Evolutionary conservation across 2,888 invertebrate species (phyloP).

Genomic region (Ectemnius lituratus): DNA sequence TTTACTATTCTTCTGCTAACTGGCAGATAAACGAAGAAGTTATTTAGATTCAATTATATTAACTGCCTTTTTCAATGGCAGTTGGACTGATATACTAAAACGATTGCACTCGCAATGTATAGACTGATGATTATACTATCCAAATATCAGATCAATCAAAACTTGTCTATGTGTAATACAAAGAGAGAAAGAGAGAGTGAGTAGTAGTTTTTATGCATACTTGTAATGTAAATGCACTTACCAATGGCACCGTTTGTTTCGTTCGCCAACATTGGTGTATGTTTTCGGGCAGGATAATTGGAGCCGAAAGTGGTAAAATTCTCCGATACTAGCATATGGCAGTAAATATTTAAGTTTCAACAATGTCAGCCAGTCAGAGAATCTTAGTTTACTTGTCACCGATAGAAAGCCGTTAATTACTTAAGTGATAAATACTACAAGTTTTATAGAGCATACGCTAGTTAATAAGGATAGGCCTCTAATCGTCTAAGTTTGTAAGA

Average conservation of each 20-base stretch:
- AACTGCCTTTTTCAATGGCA: not conserved
- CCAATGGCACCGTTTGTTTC: conserved; percentile 4
- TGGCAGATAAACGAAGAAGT: not conserved
- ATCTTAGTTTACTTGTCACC: conserved; percentile 35
- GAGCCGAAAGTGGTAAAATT: conserved; percentile 8
- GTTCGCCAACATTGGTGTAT: not conserved
- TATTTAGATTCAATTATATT: too few relatives aligned
- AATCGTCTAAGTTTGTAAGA: conserved; percentile 42
- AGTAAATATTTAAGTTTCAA: conserved; percentile 33
- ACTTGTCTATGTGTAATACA: not conserved
- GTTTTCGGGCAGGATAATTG: not conserved
- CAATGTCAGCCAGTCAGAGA: conserved; percentile 25
- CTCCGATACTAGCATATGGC: not conserved
- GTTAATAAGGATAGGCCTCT: conserved; percentile 47
- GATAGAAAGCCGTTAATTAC: conserved; percentile 42
- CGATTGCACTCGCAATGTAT: not conserved
- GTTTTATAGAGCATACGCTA: conserved; percentile 51
- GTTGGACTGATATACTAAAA: not conserved
- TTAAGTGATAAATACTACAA: conserved; percentile 43
- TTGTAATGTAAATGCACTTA: not conserved
- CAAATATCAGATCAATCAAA: not conserved
- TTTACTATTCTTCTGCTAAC: not conserved
- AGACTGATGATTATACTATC: conserved; percentile 1
- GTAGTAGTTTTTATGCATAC: not conserved
- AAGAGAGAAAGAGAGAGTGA: not conserved